phyloP scores from a whole-genome alignment of 2,113 vertebrate genomes.

The Archilochus colubris region DNA sequence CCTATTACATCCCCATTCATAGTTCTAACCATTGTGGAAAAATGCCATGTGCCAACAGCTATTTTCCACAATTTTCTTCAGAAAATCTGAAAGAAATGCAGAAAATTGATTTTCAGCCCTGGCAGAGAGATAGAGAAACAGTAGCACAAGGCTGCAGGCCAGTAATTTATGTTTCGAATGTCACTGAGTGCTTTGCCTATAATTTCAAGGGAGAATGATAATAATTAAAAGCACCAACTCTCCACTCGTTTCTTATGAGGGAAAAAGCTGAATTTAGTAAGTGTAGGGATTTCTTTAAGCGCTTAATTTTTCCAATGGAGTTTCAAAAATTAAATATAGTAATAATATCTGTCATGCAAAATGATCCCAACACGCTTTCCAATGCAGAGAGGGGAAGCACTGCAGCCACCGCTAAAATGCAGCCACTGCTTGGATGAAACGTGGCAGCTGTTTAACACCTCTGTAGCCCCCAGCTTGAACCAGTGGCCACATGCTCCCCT shows the following conservation, averaged over 20 bases:
- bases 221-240: conserved; percentile 83
- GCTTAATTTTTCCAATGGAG: conserved; percentile 77
- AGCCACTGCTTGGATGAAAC: not conserved
- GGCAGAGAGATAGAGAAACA: conserved; percentile 76
- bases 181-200: conserved; percentile 76
- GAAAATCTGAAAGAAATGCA: conserved; percentile 80
- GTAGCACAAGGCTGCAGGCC: conserved; percentile 81
- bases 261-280: conserved; percentile 72
- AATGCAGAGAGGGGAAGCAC: not conserved
- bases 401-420: not conserved
- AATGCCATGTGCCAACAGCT: conserved; percentile 81
- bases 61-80: conserved; percentile 84
- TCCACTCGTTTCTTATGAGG: conserved; percentile 69
- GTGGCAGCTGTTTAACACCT: not conserved
- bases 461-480: not conserved
- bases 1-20: conserved; percentile 76
- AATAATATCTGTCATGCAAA: conserved; percentile 47
- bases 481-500: not conserved
- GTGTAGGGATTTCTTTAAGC: conserved; percentile 60
- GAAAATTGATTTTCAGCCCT: conserved; percentile 81
- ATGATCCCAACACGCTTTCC: conserved; percentile 2
- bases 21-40: conserved; percentile 81
- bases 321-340: conserved; percentile 67
- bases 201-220: conserved; percentile 82
- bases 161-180: conserved; percentile 84